A percentile compares a stretch with the other conserved stretches of the same genome.
These are phyloP conservation scores for Glyphotaelius pellucidus DNA, from an alignment of 2,888 invertebrate genomes.

Conservation along the genomic window DNA sequence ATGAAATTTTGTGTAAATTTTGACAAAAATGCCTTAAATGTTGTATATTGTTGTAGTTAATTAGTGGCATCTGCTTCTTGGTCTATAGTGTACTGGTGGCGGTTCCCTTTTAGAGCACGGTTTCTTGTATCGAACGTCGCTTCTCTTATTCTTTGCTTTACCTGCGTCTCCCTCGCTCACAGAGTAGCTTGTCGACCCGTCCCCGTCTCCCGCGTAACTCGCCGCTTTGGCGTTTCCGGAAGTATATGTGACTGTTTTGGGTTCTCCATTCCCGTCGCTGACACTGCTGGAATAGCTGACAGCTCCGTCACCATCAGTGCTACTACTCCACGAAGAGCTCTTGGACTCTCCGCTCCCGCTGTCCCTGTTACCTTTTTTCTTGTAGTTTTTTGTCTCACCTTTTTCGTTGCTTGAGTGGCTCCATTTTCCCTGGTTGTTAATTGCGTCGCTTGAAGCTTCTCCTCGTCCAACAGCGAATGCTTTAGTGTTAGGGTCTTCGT, in stretches of 20 bases:
- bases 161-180: slow-evolving; percentile 18
- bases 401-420: slow-evolving; percentile 40
- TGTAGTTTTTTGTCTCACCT: not conserved
- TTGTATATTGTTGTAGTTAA: not conserved
- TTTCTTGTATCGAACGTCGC: not conserved
- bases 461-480: slow-evolving; percentile 51
- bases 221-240: slow-evolving; percentile 47
- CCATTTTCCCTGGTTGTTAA: slow-evolving; percentile 48
- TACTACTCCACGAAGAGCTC: slow-evolving; percentile 47
- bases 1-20: not conserved
- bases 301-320: slow-evolving; percentile 27
- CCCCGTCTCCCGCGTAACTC: slow-evolving; percentile 38
- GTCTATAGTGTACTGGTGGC: not conserved
- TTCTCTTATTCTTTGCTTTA: not conserved
- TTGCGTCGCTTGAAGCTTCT: slow-evolving; percentile 49
- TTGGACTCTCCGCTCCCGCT: not conserved
- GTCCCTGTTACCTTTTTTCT: not conserved
- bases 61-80: not conserved
- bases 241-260: slow-evolving; percentile 55
- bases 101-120: not conserved
- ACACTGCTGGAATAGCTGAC: slow-evolving; percentile 50
- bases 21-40: not conserved
- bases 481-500: slow-evolving; percentile 46
- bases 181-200: slow-evolving; percentile 34
- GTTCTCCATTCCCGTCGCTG: slow-evolving; percentile 49